These are phyloP conservation scores for Synergus laeviventris DNA, from an alignment of 2,888 invertebrate species.

Conservation along the genomic window DNA sequence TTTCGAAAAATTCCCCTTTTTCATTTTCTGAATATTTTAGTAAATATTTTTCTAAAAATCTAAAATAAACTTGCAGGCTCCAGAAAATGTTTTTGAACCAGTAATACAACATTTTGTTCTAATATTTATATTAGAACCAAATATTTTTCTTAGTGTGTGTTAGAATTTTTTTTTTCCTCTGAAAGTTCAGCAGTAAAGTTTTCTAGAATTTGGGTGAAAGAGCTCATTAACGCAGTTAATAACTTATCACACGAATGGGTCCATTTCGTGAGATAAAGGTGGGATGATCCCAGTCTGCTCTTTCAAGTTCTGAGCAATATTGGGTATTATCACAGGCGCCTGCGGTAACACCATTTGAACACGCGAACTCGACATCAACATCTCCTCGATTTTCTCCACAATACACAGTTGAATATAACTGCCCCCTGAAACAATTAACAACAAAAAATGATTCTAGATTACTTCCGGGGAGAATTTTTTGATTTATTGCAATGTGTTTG, in stretches of 20 bases:
- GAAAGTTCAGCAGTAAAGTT: background rate
- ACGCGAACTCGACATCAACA: conserved; percentile 70
- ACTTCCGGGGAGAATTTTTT: background rate
- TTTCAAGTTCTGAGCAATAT: conserved; percentile 54
- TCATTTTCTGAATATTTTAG: too few species aligned
- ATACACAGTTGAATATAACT: background rate
- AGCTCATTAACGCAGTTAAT: conserved; percentile 61
- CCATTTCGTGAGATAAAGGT: conserved; percentile 54
- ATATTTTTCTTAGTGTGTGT: background rate
- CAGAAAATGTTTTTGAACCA: background rate
- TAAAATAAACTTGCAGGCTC: too few species aligned
- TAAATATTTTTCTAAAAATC: too few species aligned
- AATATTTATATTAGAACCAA: too few species aligned
- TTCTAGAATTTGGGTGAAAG: conserved; percentile 44
- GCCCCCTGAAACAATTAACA: background rate
- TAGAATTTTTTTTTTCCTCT: background rate
- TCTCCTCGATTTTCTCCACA: conserved; percentile 22
- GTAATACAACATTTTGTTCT: too few species aligned
- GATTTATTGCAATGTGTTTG: background rate
- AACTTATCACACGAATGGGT: conserved; percentile 60
- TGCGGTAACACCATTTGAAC: conserved; percentile 66
- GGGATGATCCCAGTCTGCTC: conserved; percentile 16
- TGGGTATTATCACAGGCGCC: conserved; percentile 69
- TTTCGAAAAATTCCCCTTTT: too few species aligned
- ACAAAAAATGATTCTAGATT: background rate